Percentiles rank a stretch among this genome's conserved stretches.
phyloP scores from a whole-genome alignment of 2,113 vertebrate genomes.

The Erinaceus europaeus region DNA sequence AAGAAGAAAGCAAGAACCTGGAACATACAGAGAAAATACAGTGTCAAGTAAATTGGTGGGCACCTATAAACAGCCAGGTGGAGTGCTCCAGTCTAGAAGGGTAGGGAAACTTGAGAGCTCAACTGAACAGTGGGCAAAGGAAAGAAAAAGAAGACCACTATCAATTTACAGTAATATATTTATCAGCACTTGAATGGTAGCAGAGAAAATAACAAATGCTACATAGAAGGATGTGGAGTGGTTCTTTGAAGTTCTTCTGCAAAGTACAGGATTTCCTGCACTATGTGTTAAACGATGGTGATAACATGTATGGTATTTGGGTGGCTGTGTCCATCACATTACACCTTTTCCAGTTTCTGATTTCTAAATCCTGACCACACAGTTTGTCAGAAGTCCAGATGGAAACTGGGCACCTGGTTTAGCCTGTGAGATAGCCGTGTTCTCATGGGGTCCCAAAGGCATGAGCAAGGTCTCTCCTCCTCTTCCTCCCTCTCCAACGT shows the following conservation, averaged over 20 bases:
- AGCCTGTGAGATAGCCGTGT: conserved; percentile 18
- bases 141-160: conserved; percentile 25
- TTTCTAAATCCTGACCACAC: conserved; percentile 59
- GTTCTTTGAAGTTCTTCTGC: conserved; percentile 55
- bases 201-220: conserved; percentile 38
- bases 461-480: neutral
- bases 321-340: conserved; percentile 31
- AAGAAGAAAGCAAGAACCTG: too few relatives aligned
- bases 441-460: neutral
- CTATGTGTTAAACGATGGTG: conserved; percentile 59
- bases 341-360: conserved; percentile 61
- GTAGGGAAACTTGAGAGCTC: neutral
- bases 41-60: neutral
- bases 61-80: neutral
- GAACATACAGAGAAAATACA: neutral
- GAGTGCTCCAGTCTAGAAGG: neutral
- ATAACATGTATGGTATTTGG: conserved; percentile 33
- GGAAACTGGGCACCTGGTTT: conserved; percentile 52
- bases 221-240: conserved; percentile 32
- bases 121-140: conserved; percentile 8
- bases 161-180: conserved; percentile 39
- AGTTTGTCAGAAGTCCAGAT: conserved; percentile 53
- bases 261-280: conserved; percentile 62
- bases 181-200: conserved; percentile 41
- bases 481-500: neutral